Conservation (phyloP, 2,888 invertebrate species). For the Chaitophorus viminalis region DNA sequence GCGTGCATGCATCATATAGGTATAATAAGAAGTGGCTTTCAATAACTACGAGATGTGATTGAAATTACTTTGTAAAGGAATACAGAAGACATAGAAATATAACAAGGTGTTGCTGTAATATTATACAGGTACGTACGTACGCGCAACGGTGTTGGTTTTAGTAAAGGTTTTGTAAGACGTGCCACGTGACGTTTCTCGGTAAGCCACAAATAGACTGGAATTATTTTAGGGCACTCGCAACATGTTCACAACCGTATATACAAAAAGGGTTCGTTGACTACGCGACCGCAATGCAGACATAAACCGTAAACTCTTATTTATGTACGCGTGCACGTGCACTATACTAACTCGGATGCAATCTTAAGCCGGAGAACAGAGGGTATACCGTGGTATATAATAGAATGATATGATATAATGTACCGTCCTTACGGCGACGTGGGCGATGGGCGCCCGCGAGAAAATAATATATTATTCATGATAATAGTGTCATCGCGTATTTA, state of each 20-base stretch:
- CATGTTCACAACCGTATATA: background rate
- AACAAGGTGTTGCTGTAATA: no score
- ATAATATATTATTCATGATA: background rate
- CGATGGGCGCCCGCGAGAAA: no score
- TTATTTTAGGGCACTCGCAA: slow-evolving; percentile 1
- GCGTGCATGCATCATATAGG: no score
- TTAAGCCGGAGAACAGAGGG: background rate
- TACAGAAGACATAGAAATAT: no score
- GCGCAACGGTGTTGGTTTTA: background rate
- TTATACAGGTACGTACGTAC: background rate
- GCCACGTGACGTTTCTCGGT: background rate
- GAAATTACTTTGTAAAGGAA: background rate
- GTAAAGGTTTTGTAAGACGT: background rate
- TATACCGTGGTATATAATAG: no score
- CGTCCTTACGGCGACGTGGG: no score
- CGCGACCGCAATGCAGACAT: background rate
- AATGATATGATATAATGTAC: background rate
- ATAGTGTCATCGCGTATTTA: no score
- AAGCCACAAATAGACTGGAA: slow-evolving; percentile 22
- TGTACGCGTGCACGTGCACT: background rate
- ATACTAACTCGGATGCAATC: background rate
- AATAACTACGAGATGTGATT: background rate
- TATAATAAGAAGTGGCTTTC: background rate
- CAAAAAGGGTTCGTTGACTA: slow-evolving; percentile 15
- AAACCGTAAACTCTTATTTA: background rate